Percentiles rank a stretch among this genome's conserved stretches.
Conservation (phyloP, 2,888 invertebrate genomes). For the Drosophila rellima region DNA sequence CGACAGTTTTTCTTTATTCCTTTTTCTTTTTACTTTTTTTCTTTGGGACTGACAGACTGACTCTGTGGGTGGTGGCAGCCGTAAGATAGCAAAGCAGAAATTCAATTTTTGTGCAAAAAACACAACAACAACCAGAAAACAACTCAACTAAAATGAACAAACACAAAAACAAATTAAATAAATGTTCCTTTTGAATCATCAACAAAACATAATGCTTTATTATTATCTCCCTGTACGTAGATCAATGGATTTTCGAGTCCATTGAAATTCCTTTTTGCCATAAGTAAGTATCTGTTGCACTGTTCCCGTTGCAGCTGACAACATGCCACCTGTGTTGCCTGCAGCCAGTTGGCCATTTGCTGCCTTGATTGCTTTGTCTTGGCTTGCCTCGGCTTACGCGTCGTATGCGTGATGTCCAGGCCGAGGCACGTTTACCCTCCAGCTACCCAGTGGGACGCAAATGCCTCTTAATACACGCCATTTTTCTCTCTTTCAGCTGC, state of each 20-base stretch:
- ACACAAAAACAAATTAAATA: conserved; percentile 78
- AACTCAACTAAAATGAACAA: conserved; percentile 40
- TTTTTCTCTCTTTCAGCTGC: not conserved
- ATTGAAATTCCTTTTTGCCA: not conserved
- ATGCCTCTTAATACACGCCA: not conserved
- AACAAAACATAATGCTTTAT: conserved; percentile 58
- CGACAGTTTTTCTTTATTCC: conserved; percentile 49
- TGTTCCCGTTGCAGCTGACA: not conserved
- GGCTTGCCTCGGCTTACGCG: conserved; percentile 51
- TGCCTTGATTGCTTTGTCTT: conserved; percentile 47
- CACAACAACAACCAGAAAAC: conserved; percentile 31
- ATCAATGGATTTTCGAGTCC: conserved; percentile 2
- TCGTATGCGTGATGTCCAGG: conserved; percentile 56
- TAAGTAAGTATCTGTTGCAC: conserved; percentile 37
- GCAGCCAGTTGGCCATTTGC: conserved; percentile 25
- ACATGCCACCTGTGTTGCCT: not conserved
- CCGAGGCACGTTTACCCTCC: conserved; percentile 40
- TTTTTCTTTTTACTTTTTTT: not conserved
- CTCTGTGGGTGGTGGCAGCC: conserved; percentile 50
- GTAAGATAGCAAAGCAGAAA: conserved; percentile 68
- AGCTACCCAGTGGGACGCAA: conserved; percentile 33
- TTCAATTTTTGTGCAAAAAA: conserved; percentile 71
- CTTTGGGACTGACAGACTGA: conserved; percentile 42
- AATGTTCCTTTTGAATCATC: conserved; percentile 81
- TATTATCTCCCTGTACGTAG: conserved; percentile 37